Evolutionary conservation across 35 echinoderm and acorn worm species (phyloP), one percentile per base, ranked within the genome.

Genomic region (Heliocidaris tuberculata): DNA sequence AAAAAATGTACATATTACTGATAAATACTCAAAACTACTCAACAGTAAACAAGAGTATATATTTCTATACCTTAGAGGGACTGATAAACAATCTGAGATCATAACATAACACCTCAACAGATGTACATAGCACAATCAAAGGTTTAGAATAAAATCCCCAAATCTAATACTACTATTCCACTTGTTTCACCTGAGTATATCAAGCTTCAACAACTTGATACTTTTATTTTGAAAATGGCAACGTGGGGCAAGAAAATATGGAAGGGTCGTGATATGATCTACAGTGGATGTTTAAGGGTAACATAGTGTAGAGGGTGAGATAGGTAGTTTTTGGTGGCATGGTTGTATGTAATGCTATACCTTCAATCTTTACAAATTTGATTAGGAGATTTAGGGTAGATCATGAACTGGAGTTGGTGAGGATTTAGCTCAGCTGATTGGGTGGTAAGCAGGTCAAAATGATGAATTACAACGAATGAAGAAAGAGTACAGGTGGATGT

Each of bases 311-410:
- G 6, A 78, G 6, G 65, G 21, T 27, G 65, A n/a, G 65, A 78
- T 78, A 7, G 19, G 65, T 27, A 78, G 65, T n/a, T 78, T 78
- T 78, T 3, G 19, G 21, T 78, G 52, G 52, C 52, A 56, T 7
- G 13, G 87, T 15, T 15, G 31, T 47, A 89, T 89, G 87, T 89
- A 89, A 89, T 89, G 32, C 29, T 47, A 89, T 47, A 89, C 47
- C 9, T 48, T 48, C 31, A 89, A 89, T 89, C 87, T 89, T 48
- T 89, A 42, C 87, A 89, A 89, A 89, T 89, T 89, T 89, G 87
- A 89, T 89, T 89, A 7, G 87, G 87, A 24, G 87, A 89, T 89
- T 89, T 32, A 48, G 85, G 24, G 87, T 89, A 48, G 87, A 48
- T 32, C 87, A 89, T 12, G 31, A 47, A 48, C 13, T 48, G 87